Base-by-base conservation (phyloP, 2,888 invertebrate species). In the Atrina japonica region DNA sequence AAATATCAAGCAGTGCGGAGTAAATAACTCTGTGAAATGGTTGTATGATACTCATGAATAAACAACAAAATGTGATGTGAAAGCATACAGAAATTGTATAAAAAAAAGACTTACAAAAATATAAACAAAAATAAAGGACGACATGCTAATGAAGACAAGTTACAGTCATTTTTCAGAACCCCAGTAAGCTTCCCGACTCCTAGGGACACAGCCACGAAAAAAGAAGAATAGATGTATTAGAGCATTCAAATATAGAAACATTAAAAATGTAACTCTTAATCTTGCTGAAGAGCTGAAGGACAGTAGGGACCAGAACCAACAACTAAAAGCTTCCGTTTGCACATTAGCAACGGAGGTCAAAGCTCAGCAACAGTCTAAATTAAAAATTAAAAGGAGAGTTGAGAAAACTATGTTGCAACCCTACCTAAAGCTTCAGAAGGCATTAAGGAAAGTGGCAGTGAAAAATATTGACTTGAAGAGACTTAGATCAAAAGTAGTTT, bases 91-190 rank as follows among this genome's bases (percentile, higher is more conserved):
- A 18, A 30, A 60, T 60, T 60, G 52, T n/a, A 63, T 55, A 41
- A 53, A 27, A 43, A 61, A 55, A 52, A 61, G 45, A 61, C 53
- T 35, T 61, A 68, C 61, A 68, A 61, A 68, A 21, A 53, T 29
- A 43, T 61, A 45, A 68, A 60, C 52, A 60, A 68, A 68, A 68
- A 60, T 45, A 61, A 68, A 60, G 41, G 41, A 61, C 60, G 53
- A 60, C 52, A n/a, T 60, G 60, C 53, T 18, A 41, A 68, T 27
- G 45, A 35, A 27, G 60, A 68, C 41, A 29, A 18, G n/a, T 53
- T 60, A 40, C 30, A 47, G 14, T 16, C 9, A 11, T 67, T 67
- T 50, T 47, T 27, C 23, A 47, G 23, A 14, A 30, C 60, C 41
- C 35, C 41, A 27, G 60, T 50, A 27, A 50, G 25, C 41, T 68